Conservation (phyloP, 2,113 vertebrate species). For the Rhea americana region DNA sequence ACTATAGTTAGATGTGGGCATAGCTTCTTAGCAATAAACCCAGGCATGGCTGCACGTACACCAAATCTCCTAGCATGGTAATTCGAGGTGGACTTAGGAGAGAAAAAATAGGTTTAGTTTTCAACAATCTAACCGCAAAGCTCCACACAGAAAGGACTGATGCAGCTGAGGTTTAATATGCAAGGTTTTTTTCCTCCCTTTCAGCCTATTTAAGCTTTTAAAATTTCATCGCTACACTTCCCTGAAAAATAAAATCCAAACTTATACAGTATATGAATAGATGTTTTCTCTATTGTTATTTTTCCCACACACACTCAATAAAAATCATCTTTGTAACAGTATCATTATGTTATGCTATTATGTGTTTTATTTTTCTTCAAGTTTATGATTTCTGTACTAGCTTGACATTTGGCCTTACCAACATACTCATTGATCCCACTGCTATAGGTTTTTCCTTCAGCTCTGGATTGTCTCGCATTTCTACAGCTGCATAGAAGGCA, state of each 20-base stretch:
- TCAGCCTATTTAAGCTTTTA: background rate
- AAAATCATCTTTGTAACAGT: background rate
- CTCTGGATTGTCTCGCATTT: conserved; percentile 93
- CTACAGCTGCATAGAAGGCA: conserved; percentile 97
- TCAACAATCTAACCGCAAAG: background rate
- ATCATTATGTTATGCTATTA: background rate
- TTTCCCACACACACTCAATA: background rate
- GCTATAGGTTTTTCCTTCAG: conserved; percentile 92
- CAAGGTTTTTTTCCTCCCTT: background rate
- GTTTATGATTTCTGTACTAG: background rate
- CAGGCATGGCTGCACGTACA: conserved; percentile 96
- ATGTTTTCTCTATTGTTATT: background rate
- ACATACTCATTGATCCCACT: conserved; percentile 94
- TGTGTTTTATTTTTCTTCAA: background rate
- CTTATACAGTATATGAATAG: background rate
- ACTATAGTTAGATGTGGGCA: conserved; percentile 92
- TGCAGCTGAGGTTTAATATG: background rate
- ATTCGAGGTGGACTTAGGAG: conserved; percentile 92
- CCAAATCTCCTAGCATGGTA: conserved; percentile 94
- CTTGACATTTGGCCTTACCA: conserved; percentile 78
- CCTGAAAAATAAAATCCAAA: background rate
- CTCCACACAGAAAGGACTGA: background rate
- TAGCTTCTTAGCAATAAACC: conserved; percentile 96
- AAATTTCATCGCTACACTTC: background rate
- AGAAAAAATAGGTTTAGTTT: conserved; percentile 32